phyloP scores from a whole-genome alignment of 2,113 vertebrate genomes.

The Rhinopomastus cyanomelas region DNA sequence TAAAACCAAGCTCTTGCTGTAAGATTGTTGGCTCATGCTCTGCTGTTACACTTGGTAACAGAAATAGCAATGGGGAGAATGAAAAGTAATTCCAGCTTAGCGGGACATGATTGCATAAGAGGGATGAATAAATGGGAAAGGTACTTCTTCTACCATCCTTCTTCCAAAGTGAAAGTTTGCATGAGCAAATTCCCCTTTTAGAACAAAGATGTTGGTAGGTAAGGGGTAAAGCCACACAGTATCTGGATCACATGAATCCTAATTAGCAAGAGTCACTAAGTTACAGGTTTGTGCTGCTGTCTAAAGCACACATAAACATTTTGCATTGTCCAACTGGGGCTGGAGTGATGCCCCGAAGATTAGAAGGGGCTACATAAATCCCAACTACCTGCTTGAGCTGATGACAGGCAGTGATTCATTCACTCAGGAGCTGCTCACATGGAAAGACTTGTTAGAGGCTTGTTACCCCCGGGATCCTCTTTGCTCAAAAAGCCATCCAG shows the following conservation, averaged over 20 bases:
- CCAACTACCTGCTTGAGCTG: neutral
- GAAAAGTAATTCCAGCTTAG: slow-evolving; percentile 11
- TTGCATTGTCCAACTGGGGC: neutral
- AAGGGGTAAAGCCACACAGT: neutral
- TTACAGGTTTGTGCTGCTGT: neutral
- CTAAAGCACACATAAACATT: neutral
- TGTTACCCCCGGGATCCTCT: neutral
- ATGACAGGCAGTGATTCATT: neutral
- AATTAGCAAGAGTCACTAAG: neutral
- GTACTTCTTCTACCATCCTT: neutral
- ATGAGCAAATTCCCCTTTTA: neutral
- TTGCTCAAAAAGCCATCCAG: neutral
- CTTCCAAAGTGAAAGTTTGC: neutral
- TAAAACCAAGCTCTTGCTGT: slow-evolving; percentile 7
- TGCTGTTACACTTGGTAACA: neutral
- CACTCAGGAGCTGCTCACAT: neutral
- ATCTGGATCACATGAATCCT: neutral
- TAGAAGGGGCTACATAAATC: neutral
- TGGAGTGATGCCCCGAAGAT: neutral
- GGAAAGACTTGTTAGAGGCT: neutral
- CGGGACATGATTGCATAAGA: neutral
- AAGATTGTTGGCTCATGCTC: neutral
- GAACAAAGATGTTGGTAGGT: neutral
- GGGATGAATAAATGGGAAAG: neutral
- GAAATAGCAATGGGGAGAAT: slow-evolving; percentile 1